phyloP scores from a whole-genome alignment of 2,888 invertebrate species.

The Galerucella pusilla region DNA sequence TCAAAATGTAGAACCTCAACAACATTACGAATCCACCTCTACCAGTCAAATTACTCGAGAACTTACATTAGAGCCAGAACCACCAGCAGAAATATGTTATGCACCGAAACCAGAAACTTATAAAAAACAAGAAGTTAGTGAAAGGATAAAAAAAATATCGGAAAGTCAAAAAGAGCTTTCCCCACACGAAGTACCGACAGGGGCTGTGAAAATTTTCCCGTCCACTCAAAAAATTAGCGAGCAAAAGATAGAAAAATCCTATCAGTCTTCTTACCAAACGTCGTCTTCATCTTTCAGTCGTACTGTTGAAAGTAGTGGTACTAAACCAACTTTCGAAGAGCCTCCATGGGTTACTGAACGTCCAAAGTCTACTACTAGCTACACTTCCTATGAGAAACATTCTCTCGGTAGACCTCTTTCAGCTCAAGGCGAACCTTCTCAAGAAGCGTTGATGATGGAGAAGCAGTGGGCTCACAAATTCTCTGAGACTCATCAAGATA shows the following conservation, averaged over 20 bases:
- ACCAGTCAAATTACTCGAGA: constrained; percentile 60
- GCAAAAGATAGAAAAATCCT: constrained; percentile 52
- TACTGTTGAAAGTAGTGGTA: constrained; percentile 54
- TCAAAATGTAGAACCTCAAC: constrained; percentile 40
- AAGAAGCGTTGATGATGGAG: constrained; percentile 75
- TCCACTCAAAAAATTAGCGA: constrained; percentile 35
- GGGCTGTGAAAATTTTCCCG: constrained; percentile 49
- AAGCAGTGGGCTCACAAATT: constrained; percentile 73
- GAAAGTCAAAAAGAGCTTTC: constrained; percentile 69
- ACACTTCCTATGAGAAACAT: constrained; percentile 47
- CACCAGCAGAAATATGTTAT: constrained; percentile 77
- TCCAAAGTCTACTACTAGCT: constrained; percentile 51
- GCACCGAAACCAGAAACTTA: constrained; percentile 65
- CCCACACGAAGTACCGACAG: constrained; percentile 48
- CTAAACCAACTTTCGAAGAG: constrained; percentile 65
- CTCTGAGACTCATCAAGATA: constrained; percentile 64
- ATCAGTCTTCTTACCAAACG: constrained; percentile 49
- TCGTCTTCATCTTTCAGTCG: constrained; percentile 52
- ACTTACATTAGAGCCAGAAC: constrained; percentile 73
- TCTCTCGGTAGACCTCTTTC: constrained; percentile 53
- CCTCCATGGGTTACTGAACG: constrained; percentile 69
- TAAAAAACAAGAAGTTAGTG: constrained; percentile 67
- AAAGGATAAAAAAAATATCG: constrained; percentile 71
- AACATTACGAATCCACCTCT: constrained; percentile 45
- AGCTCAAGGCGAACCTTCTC: constrained; percentile 64